A percentile compares a stretch with the other conserved stretches of the same genome.
These are phyloP conservation scores for Nanorana parkeri DNA, from an alignment of 2,113 vertebrate species.

Conservation along the genomic window DNA sequence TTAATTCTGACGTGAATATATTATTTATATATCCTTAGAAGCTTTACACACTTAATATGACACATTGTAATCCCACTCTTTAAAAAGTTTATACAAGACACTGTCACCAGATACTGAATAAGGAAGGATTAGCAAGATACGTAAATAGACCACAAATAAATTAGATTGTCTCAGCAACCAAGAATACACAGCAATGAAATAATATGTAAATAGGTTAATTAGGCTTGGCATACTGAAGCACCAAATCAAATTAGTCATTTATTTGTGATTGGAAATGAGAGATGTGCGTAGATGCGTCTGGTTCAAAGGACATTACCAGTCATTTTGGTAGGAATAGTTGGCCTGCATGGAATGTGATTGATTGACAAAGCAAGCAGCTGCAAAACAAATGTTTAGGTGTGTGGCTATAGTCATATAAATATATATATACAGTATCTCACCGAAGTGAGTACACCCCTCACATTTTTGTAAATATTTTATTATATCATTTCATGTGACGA, in stretches of 20 bases:
- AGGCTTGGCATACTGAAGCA: not conserved
- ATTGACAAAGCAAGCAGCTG: not conserved
- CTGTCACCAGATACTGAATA: not conserved
- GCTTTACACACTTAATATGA: not conserved
- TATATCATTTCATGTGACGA: too few relatives aligned
- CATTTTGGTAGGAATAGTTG: constrained; percentile 1
- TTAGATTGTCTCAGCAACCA: constrained; percentile 25
- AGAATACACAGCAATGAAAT: constrained; percentile 22
- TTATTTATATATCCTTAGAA: not conserved
- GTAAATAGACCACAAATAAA: constrained; percentile 29
- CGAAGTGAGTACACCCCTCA: too few relatives aligned
- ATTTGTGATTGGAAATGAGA: not conserved
- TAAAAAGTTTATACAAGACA: not conserved
- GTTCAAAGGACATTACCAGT: not conserved
- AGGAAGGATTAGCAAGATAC: constrained; percentile 29
- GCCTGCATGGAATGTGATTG: not conserved
- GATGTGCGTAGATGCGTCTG: constrained; percentile 6
- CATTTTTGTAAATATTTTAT: too few relatives aligned
- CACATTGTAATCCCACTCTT: not conserved
- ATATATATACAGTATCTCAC: too few relatives aligned
- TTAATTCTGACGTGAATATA: not conserved
- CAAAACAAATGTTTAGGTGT: too few relatives aligned
- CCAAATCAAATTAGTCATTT: constrained; percentile 22
- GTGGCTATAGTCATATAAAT: too few relatives aligned
- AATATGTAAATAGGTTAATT: constrained; percentile 39